A percentile compares a stretch with the other conserved stretches of the same genome.
These are phyloP conservation scores for Falco punctatus DNA, from an alignment of 2,113 vertebrate genomes.

Conservation along the genomic window DNA sequence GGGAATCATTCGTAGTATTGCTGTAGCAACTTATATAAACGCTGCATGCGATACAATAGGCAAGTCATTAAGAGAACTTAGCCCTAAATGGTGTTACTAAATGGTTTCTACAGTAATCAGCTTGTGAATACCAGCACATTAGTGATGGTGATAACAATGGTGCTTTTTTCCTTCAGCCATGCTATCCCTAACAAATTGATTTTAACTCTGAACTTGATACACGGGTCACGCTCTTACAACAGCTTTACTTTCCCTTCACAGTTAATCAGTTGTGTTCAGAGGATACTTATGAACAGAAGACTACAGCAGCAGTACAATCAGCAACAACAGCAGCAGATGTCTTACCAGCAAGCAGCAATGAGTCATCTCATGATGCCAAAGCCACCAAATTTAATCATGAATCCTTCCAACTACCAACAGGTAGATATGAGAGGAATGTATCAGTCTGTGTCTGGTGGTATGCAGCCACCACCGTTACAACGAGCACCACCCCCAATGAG, in stretches of 20 bases:
- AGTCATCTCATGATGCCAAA: slow-evolving; percentile 84
- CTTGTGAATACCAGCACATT: slow-evolving; percentile 66
- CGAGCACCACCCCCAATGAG: slow-evolving; percentile 83
- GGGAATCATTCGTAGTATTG: slow-evolving; percentile 41
- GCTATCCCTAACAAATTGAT: slow-evolving; percentile 73
- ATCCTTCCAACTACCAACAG: slow-evolving; percentile 83
- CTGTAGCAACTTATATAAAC: slow-evolving; percentile 34
- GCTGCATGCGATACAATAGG: slow-evolving; percentile 45
- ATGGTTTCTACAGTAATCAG: slow-evolving; percentile 64
- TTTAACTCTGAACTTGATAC: slow-evolving; percentile 69
- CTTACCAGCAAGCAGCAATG: slow-evolving; percentile 86
- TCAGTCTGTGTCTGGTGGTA: slow-evolving; percentile 82
- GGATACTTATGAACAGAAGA: slow-evolving; percentile 94
- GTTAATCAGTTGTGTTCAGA: slow-evolving; percentile 95
- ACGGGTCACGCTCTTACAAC: background rate
- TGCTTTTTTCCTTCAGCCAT: slow-evolving; percentile 27
- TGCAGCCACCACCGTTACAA: slow-evolving; percentile 85
- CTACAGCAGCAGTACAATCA: slow-evolving; percentile 90
- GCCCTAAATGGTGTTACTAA: slow-evolving; percentile 60
- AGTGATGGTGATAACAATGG: slow-evolving; percentile 72
- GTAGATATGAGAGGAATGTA: slow-evolving; percentile 95
- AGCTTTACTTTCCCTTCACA: slow-evolving; percentile 72
- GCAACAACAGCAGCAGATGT: slow-evolving; percentile 89
- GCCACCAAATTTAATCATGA: slow-evolving; percentile 80
- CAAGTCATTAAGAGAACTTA: slow-evolving; percentile 49